Conservation (phyloP, 2,797 vertebrate genomes). For the Trachops cirrhosus region DNA sequence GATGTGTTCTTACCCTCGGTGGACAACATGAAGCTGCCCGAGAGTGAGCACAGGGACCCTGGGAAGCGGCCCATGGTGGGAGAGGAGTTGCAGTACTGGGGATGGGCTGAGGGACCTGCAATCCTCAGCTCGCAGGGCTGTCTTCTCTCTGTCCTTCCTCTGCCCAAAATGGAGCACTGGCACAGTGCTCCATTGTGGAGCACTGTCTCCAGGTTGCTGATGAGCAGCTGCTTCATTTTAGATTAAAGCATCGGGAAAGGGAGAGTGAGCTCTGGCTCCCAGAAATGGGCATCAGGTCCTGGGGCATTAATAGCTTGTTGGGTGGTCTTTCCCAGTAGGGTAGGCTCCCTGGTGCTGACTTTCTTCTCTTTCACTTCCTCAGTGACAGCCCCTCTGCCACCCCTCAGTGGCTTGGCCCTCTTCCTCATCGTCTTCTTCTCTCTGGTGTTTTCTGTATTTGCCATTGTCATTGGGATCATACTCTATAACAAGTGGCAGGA, state of each 20-base stretch:
- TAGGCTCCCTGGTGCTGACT: not conserved
- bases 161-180: not conserved
- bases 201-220: not conserved
- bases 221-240: not conserved
- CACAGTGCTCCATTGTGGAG: not conserved
- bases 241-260: not conserved
- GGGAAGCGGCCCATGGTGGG: not conserved
- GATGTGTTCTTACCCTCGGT: constrained; percentile 93
- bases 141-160: not conserved
- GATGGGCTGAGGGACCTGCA: not conserved
- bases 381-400: constrained; percentile 84
- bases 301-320: not conserved
- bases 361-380: constrained; percentile 26
- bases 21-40: constrained; percentile 92
- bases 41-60: constrained; percentile 76
- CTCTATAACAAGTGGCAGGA: constrained; percentile 96
- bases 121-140: not conserved
- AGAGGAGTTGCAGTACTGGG: not conserved
- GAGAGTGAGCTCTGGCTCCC: not conserved
- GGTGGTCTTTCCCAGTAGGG: not conserved
- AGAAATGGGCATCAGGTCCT: not conserved
- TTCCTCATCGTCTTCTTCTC: constrained; percentile 95
- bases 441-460: constrained; percentile 91
- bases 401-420: constrained; percentile 90
- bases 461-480: constrained; percentile 90